Base-by-base conservation (phyloP, 2,113 vertebrate genomes). In the Montifringilla adamsi region DNA sequence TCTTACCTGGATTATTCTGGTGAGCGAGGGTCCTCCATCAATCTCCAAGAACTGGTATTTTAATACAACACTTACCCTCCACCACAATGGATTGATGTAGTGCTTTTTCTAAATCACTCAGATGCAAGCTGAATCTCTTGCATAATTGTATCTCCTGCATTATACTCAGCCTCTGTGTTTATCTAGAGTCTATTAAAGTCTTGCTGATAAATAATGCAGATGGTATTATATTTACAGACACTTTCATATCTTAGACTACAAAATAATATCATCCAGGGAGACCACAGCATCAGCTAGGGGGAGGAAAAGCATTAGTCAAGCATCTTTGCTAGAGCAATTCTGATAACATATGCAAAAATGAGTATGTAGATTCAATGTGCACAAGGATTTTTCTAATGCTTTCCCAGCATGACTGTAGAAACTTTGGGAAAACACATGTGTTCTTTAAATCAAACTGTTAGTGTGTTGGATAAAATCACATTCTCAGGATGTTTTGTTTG, bases 401-500 rank as follows among this genome's bases (percentile, higher is more conserved):
- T 81, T 86, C 17, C 21, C 28, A 76, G 31, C 50, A 77, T 70
- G 18, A 46, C 26, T 62, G 17, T n/a, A 79, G n/a, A 68, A 49
- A 73, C 47, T 43, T 62, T 37, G 10, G 20, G 44, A 33, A 85
- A 76, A 93, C 9, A 49, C 1, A 30, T 16, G 31, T 14, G 27
- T 56, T 63, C 70, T 37, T 26, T n/a, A 70, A 90, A 55, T 43
- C 37, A 58, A 91, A 43, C 10, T 68, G 8, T 30, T 37, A 27
- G 7, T 62, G 23, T 20, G 35, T 56, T 90, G 33, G 62, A 55
- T 85, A n/a, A 43, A 63, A 33, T 89, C 14, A 13, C 39, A 33
- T 89, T 92, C 87, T 97, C 44, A 82, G 21, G 22, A 30, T 77
- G 49, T 86, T 90, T 50, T 76, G 24, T 87, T 91, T 96, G 55